Evolutionary conservation across 1,140 invertebrate species (phyloP).

Genomic region (Parapsyche elsis): DNA sequence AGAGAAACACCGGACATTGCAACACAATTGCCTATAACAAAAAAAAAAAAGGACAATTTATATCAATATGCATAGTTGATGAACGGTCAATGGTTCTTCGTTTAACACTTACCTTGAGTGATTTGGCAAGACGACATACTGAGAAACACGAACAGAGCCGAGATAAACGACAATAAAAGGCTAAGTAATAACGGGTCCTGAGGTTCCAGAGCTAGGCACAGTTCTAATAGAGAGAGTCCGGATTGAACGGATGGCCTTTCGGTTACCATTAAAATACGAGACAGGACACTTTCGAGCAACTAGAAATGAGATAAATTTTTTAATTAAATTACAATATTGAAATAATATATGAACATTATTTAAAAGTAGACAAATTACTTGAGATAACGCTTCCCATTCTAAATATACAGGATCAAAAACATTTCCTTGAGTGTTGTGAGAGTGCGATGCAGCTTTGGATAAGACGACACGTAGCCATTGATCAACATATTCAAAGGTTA

Average conservation of each 20-base stretch:
- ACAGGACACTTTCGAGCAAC: slow-evolving; percentile 83
- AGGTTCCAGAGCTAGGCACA: slow-evolving; percentile 80
- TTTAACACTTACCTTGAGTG: slow-evolving; percentile 63
- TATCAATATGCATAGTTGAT: background rate
- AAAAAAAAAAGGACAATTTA: slow-evolving; percentile 38
- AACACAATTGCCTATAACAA: slow-evolving; percentile 67
- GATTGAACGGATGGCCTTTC: slow-evolving; percentile 74
- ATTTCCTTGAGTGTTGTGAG: slow-evolving; percentile 62
- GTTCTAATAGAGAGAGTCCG: slow-evolving; percentile 78
- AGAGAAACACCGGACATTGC: slow-evolving; percentile 77
- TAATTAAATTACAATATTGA: background rate
- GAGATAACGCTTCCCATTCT: slow-evolving; percentile 86
- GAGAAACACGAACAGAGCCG: slow-evolving; percentile 89
- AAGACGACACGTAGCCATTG: slow-evolving; percentile 81
- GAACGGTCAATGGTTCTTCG: slow-evolving; percentile 12
- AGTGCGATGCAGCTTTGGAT: slow-evolving; percentile 65
- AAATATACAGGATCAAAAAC: slow-evolving; percentile 75
- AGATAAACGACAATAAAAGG: slow-evolving; percentile 86
- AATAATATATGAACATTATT: background rate
- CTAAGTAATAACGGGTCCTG: slow-evolving; percentile 83
- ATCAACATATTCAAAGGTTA: slow-evolving; percentile 84
- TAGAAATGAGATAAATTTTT: slow-evolving; percentile 54
- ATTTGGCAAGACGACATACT: slow-evolving; percentile 86
- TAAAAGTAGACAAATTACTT: slow-evolving; percentile 58
- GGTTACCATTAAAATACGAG: slow-evolving; percentile 75